Base-by-base conservation (phyloP, 2,888 invertebrate genomes). In the Horisme vitalbata region DNA sequence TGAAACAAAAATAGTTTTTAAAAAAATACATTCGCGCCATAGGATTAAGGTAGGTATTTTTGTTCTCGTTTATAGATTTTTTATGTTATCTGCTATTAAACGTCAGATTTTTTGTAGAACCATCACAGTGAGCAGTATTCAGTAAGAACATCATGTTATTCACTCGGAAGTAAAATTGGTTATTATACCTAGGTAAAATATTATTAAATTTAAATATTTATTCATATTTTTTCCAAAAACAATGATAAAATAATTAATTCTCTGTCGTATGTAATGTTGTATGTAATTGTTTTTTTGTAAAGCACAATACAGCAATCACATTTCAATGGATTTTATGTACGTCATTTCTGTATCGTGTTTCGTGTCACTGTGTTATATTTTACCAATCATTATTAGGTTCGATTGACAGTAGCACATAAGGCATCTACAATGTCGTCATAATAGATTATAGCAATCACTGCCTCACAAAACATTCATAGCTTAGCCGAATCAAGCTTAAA, bases 381-480 rank as follows among this genome's bases (percentile, higher is more conserved):
- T 39, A 26, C 31, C 2, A 14, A 47, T 31, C 2, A 38, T 38
- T 21, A 41, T 37, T 44, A 41, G 31, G 33, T 45, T 36, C 18
- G 35, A 54, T 32, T 28, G 45, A 32, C 33, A 11, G 39, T 32
- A 20, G 45, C 57, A 54, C 50, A 27, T 32, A 23, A 32, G 27
- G 21, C 30, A 44, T 45, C 15, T 45, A 26, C 2, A 7, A 45
- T 9, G 35, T 38, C 37, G 64, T 70, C 61, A 52, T 66, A 68
- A 79, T 82, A 80, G 76, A 76, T 65, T 61, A 76, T 78, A 81
- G 88, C 86, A 85, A 84, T 88, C 88, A 89, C 87, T 89, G 89
- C 88, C 88, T 89, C 89, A 85, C 89, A 77, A 82, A 72, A 88
- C 88, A 89, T 88, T 88, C 89, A 85, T 88, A 84, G 89, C 88